Conservation (phyloP, 2,797 vertebrate species). For the Cirrhinus molitorella region DNA sequence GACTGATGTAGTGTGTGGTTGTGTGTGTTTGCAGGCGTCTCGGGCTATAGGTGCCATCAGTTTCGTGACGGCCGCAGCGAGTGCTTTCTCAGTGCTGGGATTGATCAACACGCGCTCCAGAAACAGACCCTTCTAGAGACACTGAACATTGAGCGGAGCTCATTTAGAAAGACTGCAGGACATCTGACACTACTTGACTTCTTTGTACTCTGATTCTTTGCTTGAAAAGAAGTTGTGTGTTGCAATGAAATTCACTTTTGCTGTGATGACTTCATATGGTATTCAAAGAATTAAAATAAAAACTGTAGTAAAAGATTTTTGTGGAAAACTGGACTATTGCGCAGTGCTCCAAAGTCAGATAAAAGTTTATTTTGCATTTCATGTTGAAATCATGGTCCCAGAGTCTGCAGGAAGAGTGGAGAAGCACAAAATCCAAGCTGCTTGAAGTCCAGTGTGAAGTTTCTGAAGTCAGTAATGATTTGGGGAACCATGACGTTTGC, state of each 20-base stretch:
- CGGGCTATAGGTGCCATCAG: slow-evolving; percentile 82
- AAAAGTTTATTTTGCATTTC: no score
- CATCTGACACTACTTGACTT: not conserved
- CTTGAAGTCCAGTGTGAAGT: no score
- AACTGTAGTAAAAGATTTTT: not conserved
- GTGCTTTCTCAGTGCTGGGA: slow-evolving; percentile 83
- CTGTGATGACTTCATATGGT: not conserved
- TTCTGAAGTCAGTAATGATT: no score
- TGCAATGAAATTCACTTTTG: not conserved
- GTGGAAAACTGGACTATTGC: no score
- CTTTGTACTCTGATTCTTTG: not conserved
- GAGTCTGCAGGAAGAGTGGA: no score
- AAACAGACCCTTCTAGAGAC: slow-evolving; percentile 80
- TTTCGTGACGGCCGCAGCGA: slow-evolving; percentile 82
- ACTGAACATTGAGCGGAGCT: no score
- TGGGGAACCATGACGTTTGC: no score
- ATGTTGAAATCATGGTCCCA: no score
- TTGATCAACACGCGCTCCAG: slow-evolving; percentile 82
- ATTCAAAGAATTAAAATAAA: not conserved
- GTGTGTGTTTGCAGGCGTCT: slow-evolving; percentile 72
- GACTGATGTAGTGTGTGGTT: not conserved
- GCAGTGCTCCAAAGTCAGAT: no score
- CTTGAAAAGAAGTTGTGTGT: not conserved
- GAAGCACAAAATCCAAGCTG: no score
- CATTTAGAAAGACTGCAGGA: not conserved